Evolutionary conservation across 2,888 invertebrate genomes (phyloP).

Genomic region (Cylindroiulus punctatus): DNA sequence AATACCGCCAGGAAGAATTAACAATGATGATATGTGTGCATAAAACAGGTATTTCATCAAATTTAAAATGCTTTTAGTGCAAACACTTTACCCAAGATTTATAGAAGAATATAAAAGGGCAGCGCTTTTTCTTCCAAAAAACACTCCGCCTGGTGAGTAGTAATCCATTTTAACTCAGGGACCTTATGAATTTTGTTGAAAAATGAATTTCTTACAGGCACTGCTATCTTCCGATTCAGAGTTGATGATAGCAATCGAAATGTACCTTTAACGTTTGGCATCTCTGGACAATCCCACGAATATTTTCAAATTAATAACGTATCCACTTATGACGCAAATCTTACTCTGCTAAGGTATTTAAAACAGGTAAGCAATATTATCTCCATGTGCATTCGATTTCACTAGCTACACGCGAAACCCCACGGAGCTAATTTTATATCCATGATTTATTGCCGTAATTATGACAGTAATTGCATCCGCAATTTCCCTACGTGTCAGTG

Average conservation of each 20-base stretch:
- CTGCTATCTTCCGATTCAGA: conserved; percentile 86
- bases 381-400: not conserved
- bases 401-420: not conserved
- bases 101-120: conserved; percentile 47
- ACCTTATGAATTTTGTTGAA: not conserved
- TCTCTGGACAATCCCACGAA: conserved; percentile 63
- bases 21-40: too few species aligned
- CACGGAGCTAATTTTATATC: not conserved
- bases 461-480: not conserved
- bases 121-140: conserved; percentile 49
- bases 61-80: not conserved
- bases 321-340: conserved; percentile 46
- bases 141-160: conserved; percentile 65
- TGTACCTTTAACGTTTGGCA: conserved; percentile 84
- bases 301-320: conserved; percentile 21
- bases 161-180: not conserved
- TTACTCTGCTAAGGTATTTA: conserved; percentile 13
- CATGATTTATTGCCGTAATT: not conserved
- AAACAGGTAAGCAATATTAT: not conserved
- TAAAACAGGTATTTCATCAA: not conserved
- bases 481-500: not conserved
- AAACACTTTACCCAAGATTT: conserved; percentile 41
- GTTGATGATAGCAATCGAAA: conserved; percentile 89
- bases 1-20: too few species aligned
- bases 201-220: conserved; percentile 62